phyloP scores from a whole-genome alignment of 2,797 vertebrate species.

The Gallinago solitaria region DNA sequence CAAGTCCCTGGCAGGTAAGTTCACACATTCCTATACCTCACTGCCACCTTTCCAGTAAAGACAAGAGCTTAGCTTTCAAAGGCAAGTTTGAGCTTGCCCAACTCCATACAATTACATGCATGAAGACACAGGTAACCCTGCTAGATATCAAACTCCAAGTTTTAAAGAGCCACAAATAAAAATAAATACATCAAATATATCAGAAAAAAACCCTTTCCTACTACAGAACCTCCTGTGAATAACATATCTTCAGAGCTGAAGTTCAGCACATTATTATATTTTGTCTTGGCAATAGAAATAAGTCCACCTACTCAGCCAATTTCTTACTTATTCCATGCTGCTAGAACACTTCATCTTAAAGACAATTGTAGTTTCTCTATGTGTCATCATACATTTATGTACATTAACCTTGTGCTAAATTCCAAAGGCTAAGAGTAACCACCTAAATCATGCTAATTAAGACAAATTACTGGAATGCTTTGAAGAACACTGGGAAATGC shows the following conservation, averaged over 20 bases:
- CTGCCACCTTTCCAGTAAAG: not conserved
- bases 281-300: not conserved
- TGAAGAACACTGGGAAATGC: not conserved
- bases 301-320: slow-evolving; percentile 17
- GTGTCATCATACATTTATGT: slow-evolving; percentile 35
- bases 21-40: not conserved
- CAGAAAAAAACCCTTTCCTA: not conserved
- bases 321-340: not conserved
- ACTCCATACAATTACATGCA: not conserved
- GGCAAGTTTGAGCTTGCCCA: not conserved
- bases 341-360: not conserved
- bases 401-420: slow-evolving; percentile 51
- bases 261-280: not conserved
- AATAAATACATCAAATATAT: not conserved
- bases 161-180: not conserved
- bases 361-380: slow-evolving; percentile 8
- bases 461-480: slow-evolving; percentile 39
- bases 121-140: not conserved
- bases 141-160: not conserved
- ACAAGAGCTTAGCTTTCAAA: not conserved
- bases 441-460: slow-evolving; percentile 54
- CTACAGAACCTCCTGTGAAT: not conserved
- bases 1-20: not conserved
- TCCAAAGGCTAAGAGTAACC: slow-evolving; percentile 14
- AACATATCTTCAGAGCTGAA: not conserved